phyloP scores from a whole-genome alignment of 2,113 vertebrate genomes.

The Amazona guildingii region DNA sequence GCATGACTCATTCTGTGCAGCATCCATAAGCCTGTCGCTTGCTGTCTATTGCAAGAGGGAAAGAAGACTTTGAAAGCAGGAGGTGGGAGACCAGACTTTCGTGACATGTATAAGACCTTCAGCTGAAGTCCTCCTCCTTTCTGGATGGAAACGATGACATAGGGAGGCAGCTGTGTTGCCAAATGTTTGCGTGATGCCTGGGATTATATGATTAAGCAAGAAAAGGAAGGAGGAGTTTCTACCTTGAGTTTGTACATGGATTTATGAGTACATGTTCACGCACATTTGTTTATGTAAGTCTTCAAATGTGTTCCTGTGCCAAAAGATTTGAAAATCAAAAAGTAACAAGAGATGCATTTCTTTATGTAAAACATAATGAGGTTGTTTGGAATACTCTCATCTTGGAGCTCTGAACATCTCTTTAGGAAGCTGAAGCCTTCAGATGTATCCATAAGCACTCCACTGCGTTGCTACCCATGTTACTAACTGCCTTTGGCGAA shows the following conservation, averaged over 20 bases:
- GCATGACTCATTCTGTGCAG: neutral
- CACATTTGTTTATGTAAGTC: accelerated
- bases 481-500: neutral
- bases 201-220: neutral
- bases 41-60: neutral
- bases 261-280: accelerated
- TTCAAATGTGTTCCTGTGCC: neutral
- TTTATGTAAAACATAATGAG: neutral
- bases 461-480: neutral
- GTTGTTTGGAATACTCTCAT: neutral
- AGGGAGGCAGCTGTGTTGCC: neutral
- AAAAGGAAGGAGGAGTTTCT: neutral
- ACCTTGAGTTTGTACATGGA: neutral
- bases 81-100: neutral
- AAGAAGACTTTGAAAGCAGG: neutral
- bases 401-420: neutral
- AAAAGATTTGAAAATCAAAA: neutral
- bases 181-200: neutral
- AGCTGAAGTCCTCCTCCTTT: neutral
- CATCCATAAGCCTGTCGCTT: neutral
- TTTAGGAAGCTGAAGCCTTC: neutral
- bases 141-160: neutral
- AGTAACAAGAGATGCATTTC: neutral
- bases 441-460: neutral
- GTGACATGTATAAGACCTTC: accelerated